Base-by-base conservation (phyloP, 2,113 vertebrate genomes). In the Physeter macrocephalus region DNA sequence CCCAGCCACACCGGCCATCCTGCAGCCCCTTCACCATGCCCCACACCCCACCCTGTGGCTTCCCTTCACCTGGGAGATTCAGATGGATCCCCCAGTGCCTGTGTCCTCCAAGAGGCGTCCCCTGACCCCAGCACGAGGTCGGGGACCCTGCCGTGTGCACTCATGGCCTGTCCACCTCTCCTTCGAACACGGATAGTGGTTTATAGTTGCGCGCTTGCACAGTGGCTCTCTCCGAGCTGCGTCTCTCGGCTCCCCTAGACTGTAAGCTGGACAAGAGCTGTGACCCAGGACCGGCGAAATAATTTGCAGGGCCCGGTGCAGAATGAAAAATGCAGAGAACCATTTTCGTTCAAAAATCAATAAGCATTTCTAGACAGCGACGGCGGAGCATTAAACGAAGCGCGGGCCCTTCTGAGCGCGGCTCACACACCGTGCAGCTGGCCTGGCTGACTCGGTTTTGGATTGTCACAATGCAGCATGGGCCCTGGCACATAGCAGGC, bases 361-460 rank as follows among this genome's bases (percentile, higher is more conserved):
- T 13, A 1, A 59, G 62, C 17, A 21, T 61, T 31, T 49, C 72
- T 12, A n/a, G 36, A 69, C 17, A 4, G 84, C 6, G 8, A 69
- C 0, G 0, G 31, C 7, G 3, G 61, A 10, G 17, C 83, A 2
- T 11, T 15, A 8, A 29, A 3, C 62, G 25, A 2, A 59, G 17
- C 3, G 5, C 9, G 14, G 29, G 12, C 36, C 10, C 72, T n/a
- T 14, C 52, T 46, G 64, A 59, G 15, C 6, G 6, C 0, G 1
- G 4, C 2, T 8, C 3, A 5, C 6, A 3, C 0, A 0, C 49
- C 0, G 0, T 1, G 18, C 46, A 34, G 29, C 41, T 0, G 3
- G 57, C 64, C 54, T 6, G 12, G 64, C 67, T 4, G 6, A 12
- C 29, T 3, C 10, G 0, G 2, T 3, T 69, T 20, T 14, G 29